phyloP scores from a whole-genome alignment of 1,140 invertebrate genomes.

The Magallana angulata region DNA sequence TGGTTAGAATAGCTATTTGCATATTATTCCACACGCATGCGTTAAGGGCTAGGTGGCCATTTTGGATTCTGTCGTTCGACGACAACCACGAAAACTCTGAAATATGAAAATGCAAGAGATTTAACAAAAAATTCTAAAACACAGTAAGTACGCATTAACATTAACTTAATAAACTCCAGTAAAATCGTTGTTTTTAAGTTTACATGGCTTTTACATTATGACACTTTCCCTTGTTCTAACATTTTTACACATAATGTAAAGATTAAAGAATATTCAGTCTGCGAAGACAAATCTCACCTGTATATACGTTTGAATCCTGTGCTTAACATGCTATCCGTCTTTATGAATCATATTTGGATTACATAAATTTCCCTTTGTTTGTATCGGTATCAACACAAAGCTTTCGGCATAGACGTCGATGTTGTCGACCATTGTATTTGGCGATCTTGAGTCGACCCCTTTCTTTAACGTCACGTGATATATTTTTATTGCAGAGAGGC shows the following conservation, averaged over 20 bases:
- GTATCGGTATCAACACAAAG: too few relatives aligned
- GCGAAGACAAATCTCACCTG: background rate
- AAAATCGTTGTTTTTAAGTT: background rate
- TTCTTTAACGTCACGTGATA: background rate
- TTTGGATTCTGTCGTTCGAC: conserved; percentile 34
- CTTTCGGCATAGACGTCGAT: background rate
- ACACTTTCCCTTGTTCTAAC: background rate
- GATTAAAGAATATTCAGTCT: too few relatives aligned
- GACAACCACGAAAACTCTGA: conserved; percentile 12
- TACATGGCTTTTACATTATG: background rate
- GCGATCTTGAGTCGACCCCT: conserved; percentile 10
- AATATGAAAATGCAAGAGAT: conserved; percentile 19
- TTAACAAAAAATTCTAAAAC: background rate
- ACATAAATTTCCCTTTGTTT: background rate
- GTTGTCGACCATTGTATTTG: conserved; percentile 11
- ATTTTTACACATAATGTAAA: too few relatives aligned
- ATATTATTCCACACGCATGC: conserved; percentile 32
- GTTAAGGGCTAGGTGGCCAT: background rate
- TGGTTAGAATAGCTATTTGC: background rate
- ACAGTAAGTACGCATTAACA: background rate
- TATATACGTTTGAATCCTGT: background rate
- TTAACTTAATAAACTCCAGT: background rate
- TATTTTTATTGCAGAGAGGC: background rate
- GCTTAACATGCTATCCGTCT: background rate
- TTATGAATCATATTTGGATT: background rate